These are phyloP conservation scores for Oryzias dopingdopingensis DNA, from an alignment of 2,797 vertebrate species.

Conservation along the genomic window DNA sequence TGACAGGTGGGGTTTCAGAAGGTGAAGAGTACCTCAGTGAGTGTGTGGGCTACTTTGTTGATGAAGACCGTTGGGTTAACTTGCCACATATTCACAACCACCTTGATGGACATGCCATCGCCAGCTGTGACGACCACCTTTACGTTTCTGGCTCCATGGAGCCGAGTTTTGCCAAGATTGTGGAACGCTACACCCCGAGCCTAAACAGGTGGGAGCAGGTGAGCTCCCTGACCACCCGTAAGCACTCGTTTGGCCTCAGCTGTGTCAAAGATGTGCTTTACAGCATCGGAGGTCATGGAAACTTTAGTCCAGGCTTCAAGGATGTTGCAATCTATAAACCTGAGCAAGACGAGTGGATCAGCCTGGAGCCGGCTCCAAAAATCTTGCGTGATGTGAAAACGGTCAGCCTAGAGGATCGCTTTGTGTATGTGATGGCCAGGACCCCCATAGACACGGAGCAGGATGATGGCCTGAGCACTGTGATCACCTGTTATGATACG, in stretches of 20 bases:
- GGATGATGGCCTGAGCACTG: slow-evolving; percentile 84
- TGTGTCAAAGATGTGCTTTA: slow-evolving; percentile 85
- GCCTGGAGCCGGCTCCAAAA: slow-evolving; percentile 86
- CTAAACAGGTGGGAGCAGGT: slow-evolving; percentile 90
- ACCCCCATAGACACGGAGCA: slow-evolving; percentile 87
- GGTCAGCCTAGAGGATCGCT: slow-evolving; percentile 85
- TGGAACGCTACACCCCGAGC: slow-evolving; percentile 87
- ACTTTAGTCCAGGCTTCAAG: slow-evolving; percentile 92
- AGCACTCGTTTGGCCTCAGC: slow-evolving; percentile 89
- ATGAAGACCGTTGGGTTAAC: slow-evolving; percentile 92
- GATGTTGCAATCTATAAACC: slow-evolving; percentile 88
- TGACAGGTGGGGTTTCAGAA: slow-evolving; percentile 90
- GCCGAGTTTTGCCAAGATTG: slow-evolving; percentile 88
- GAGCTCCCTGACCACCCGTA: slow-evolving; percentile 83
- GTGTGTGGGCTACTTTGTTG: slow-evolving; percentile 90
- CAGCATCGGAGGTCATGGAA: slow-evolving; percentile 89
- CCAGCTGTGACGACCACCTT: slow-evolving; percentile 81
- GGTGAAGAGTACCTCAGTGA: slow-evolving; percentile 91
- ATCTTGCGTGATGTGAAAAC: slow-evolving; percentile 91
- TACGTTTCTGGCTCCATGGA: slow-evolving; percentile 95
- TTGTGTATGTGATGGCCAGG: slow-evolving; percentile 86
- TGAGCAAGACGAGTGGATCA: slow-evolving; percentile 87
- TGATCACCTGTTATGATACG: slow-evolving; percentile 86
- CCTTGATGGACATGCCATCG: slow-evolving; percentile 88
- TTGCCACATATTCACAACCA: slow-evolving; percentile 92